Percentiles rank a stretch among this genome's conserved stretches.
phyloP scores from a whole-genome alignment of 2,888 invertebrate genomes.

The Perdita meconis region DNA sequence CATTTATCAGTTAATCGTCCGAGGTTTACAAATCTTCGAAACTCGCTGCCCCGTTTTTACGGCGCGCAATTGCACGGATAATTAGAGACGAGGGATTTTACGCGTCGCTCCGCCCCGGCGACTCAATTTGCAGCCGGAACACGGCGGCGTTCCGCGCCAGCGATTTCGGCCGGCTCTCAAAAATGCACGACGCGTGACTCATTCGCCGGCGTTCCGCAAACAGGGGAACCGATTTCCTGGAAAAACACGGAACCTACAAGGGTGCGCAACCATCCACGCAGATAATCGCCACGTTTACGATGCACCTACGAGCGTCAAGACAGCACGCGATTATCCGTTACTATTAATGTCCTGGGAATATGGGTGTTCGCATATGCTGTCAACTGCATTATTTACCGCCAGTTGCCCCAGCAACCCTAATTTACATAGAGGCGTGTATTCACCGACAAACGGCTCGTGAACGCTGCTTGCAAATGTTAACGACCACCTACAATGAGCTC shows the following conservation, averaged over 20 bases:
- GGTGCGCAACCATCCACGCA: not conserved
- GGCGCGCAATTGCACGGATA: not conserved
- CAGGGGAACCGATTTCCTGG: constrained; percentile 2
- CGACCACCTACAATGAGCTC: too few relatives aligned
- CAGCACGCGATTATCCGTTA: not conserved
- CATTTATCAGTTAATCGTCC: too few relatives aligned
- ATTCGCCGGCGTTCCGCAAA: not conserved
- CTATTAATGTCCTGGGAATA: not conserved
- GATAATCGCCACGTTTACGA: not conserved
- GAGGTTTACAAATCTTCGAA: not conserved
- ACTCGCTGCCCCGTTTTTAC: not conserved
- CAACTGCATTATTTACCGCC: not conserved
- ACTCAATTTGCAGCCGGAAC: too few relatives aligned
- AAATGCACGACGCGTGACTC: not conserved
- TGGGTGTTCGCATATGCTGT: not conserved
- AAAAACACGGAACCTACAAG: not conserved
- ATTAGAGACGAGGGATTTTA: not conserved
- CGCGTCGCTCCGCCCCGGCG: too few relatives aligned
- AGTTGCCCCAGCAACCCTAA: constrained; percentile 18
- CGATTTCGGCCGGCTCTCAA: not conserved
- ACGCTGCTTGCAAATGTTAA: too few relatives aligned
- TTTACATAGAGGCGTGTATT: not conserved
- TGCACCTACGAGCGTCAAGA: not conserved
- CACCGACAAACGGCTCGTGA: too few relatives aligned
- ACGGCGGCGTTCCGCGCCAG: too few relatives aligned